These are phyloP conservation scores for Periparus ater DNA, from an alignment of 2,797 vertebrate genomes.

Conservation along the genomic window DNA sequence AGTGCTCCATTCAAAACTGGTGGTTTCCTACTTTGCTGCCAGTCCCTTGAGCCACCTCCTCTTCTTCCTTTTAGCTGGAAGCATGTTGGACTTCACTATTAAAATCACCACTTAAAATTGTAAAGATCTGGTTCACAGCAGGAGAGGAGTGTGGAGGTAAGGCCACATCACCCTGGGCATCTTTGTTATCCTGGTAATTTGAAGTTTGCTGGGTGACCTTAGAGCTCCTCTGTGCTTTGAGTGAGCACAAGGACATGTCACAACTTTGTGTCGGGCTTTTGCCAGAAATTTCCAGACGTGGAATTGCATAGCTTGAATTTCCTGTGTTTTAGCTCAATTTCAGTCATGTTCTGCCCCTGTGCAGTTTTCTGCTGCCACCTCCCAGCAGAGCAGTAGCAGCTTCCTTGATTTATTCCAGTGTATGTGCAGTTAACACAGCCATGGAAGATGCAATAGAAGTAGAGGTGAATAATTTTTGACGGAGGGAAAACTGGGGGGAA, in stretches of 20 bases:
- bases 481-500: background rate
- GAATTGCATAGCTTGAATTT: background rate
- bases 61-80: conserved; percentile 13
- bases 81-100: background rate
- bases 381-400: background rate
- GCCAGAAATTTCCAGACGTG: background rate
- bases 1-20: background rate
- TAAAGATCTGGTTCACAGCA: conserved; percentile 4
- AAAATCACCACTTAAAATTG: background rate
- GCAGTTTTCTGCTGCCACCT: background rate
- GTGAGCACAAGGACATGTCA: background rate
- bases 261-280: background rate
- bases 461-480: background rate
- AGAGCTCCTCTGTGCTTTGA: background rate
- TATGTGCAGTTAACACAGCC: background rate
- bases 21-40: background rate
- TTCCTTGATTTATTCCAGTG: background rate
- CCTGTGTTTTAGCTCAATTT: background rate
- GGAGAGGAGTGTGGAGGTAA: conserved; percentile 1
- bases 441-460: background rate
- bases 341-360: background rate
- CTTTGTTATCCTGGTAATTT: background rate
- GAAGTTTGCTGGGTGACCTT: background rate
- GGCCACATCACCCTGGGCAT: background rate
- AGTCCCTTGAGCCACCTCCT: background rate